phyloP scores from a whole-genome alignment of 1,140 invertebrate genomes.

The Steinernema feltiae region DNA sequence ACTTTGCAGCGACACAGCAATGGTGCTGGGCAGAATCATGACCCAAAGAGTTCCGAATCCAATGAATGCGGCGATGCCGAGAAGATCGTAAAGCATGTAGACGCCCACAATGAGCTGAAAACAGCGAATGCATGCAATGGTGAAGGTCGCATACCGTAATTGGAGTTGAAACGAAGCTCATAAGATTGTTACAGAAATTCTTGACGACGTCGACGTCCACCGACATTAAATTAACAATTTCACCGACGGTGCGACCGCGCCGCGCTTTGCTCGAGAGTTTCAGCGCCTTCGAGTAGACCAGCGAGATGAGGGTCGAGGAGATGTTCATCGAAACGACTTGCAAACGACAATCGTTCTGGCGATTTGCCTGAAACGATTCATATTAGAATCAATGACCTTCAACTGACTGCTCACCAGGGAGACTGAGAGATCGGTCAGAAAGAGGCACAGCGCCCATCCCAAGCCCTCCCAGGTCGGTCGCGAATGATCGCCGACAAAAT shows the following conservation, averaged over 20 bases:
- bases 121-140: background rate
- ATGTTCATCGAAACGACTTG: background rate
- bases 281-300: constrained; percentile 45
- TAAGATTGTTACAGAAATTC: background rate
- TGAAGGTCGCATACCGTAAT: constrained; percentile 20
- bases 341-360: background rate
- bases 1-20: background rate
- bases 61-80: background rate
- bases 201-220: constrained; percentile 58
- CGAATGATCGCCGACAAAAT: constrained; percentile 58
- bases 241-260: constrained; percentile 61
- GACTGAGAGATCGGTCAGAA: constrained; percentile 7
- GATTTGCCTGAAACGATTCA: background rate
- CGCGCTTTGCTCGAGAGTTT: constrained; percentile 52
- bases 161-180: background rate
- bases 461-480: constrained; percentile 24
- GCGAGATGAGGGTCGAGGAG: background rate
- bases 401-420: background rate
- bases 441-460: constrained; percentile 23
- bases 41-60: constrained; percentile 9
- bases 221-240: constrained; percentile 64
- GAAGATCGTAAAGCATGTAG: background rate
- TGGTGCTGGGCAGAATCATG: background rate
- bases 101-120: background rate
- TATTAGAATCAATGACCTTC: background rate